A percentile compares a stretch with the other conserved stretches of the same genome.
Evolutionary conservation across 2,888 invertebrate species (phyloP).

Genomic region (Drosophila lutescens): DNA sequence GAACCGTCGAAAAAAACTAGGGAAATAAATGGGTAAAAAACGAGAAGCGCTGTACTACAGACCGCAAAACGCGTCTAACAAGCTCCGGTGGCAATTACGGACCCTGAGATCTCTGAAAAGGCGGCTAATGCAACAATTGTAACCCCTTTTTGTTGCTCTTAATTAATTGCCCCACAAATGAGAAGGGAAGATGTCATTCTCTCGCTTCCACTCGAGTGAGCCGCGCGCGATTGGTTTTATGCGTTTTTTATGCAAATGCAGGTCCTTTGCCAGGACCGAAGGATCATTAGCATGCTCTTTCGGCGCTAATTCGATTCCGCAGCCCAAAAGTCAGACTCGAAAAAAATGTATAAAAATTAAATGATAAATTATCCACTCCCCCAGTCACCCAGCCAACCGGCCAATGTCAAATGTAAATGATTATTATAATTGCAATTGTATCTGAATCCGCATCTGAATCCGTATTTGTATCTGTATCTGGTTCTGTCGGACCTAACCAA

Average conservation of each 20-base stretch:
- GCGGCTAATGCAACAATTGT: constrained; percentile 44
- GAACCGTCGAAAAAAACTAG: constrained; percentile 14
- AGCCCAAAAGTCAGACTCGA: constrained; percentile 16
- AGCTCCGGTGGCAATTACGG: constrained; percentile 37
- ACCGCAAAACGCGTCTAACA: constrained; percentile 43
- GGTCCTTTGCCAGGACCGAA: constrained; percentile 17
- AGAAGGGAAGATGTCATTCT: constrained; percentile 29
- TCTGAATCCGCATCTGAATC: constrained; percentile 25
- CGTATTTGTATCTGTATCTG: constrained; percentile 45
- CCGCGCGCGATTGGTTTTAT: constrained; percentile 63
- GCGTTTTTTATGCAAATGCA: constrained; percentile 73
- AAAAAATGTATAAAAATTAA: constrained; percentile 53
- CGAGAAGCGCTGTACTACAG: constrained; percentile 18
- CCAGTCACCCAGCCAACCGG: constrained; percentile 52
- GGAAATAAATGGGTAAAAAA: constrained; percentile 29
- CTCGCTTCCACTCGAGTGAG: constrained; percentile 59
- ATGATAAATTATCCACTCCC: constrained; percentile 71
- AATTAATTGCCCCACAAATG: constrained; percentile 75
- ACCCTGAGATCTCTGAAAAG: constrained; percentile 12
- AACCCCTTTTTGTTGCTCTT: constrained; percentile 46
- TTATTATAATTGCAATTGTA: constrained; percentile 70
- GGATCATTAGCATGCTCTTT: constrained; percentile 43
- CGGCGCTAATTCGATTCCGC: constrained; percentile 24
- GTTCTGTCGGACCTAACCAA: constrained; percentile 68
- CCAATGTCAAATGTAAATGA: constrained; percentile 77